Evolutionary conservation across 2,888 invertebrate genomes (phyloP), one percentile per base, ranked within the genome.

Genomic region (Petrophora chlorosata): DNA sequence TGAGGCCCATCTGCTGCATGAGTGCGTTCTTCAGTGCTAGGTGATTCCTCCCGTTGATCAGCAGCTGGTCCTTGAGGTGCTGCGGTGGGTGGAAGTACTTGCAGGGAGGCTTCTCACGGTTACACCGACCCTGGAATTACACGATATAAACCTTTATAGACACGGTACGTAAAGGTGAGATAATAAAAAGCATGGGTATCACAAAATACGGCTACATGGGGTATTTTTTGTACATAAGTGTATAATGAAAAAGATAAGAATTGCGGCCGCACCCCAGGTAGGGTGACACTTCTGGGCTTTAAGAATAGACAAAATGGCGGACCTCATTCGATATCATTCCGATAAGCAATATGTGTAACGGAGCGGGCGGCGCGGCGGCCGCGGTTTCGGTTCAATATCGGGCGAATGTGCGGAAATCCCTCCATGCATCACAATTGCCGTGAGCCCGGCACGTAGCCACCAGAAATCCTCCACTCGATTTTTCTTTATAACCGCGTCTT

Each of bases 81-180:
- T 99, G 99, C 70, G 99, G 99, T 71, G 99, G 99, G 92, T 99
- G 99, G 92, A 99, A 98, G 92, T 99, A 99, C 94, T 99, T 99
- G 96, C 99, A 99, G 77, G 99, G 99, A 65, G 99, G 99, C 89
- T 99, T 99, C 92, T 99, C 99, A 79, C 99, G 95, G 90, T 99
- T 99, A 94, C 99, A 99, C 92, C 99, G 98, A 84, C 99, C 99
- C 99, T 99, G 94, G 54, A 90, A 89, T 60, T 40, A 30, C 9
- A 56, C n/a, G 57, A 59, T 49, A 46, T 33, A 47, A 29, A 36
- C 12, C 9, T 32, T 41, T 40, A 36, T 52, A 39, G 51, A 28
- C 2, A 58, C 15, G 13, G 25, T 13, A 28, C 30, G 32, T 9
- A 32, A 15, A 7, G 30, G 8, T 34, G 35, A 40, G 29, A 39